These are phyloP conservation scores for Hypocryptadius cinnamomeus DNA, from an alignment of 2,113 vertebrate species.

Conservation along the genomic window DNA sequence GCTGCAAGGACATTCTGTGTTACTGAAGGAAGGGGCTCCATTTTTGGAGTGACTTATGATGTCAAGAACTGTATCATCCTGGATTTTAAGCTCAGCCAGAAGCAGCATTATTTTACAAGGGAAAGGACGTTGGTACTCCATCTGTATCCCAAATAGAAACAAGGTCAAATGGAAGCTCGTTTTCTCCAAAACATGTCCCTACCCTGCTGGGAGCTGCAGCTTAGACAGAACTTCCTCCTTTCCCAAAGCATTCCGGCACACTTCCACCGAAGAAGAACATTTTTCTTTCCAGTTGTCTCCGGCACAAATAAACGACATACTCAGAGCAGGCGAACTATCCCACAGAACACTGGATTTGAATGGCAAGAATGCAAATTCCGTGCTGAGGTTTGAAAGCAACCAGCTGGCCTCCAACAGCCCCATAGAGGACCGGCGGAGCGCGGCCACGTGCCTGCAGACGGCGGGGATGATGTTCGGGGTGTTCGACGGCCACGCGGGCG, in stretches of 20 bases:
- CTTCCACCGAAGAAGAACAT: slow-evolving; percentile 72
- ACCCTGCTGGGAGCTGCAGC: neutral
- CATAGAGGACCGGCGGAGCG: slow-evolving; percentile 84
- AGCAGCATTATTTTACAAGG: slow-evolving; percentile 44
- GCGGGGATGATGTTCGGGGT: slow-evolving; percentile 91
- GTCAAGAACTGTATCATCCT: slow-evolving; percentile 66
- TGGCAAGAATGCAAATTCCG: slow-evolving; percentile 67
- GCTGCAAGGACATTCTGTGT: neutral
- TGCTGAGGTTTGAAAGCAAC: slow-evolving; percentile 89
- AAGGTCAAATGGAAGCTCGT: slow-evolving; percentile 34
- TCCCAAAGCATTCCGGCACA: slow-evolving; percentile 65
- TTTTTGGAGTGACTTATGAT: slow-evolving; percentile 51
- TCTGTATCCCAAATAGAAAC: slow-evolving; percentile 35
- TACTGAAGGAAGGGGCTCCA: neutral
- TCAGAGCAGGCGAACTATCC: slow-evolving; percentile 79
- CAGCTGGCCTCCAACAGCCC: slow-evolving; percentile 87
- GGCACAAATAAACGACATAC: slow-evolving; percentile 78
- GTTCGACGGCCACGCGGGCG: slow-evolving; percentile 91
- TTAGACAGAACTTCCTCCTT: neutral
- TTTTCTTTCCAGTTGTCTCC: slow-evolving; percentile 78
- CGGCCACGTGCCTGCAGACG: slow-evolving; percentile 84
- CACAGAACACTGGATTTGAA: slow-evolving; percentile 72
- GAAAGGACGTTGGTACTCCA: slow-evolving; percentile 54
- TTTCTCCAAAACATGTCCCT: neutral
- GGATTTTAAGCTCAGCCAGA: slow-evolving; percentile 66